Conservation (phyloP, 2,888 invertebrate species). For the Trilocha varians region DNA sequence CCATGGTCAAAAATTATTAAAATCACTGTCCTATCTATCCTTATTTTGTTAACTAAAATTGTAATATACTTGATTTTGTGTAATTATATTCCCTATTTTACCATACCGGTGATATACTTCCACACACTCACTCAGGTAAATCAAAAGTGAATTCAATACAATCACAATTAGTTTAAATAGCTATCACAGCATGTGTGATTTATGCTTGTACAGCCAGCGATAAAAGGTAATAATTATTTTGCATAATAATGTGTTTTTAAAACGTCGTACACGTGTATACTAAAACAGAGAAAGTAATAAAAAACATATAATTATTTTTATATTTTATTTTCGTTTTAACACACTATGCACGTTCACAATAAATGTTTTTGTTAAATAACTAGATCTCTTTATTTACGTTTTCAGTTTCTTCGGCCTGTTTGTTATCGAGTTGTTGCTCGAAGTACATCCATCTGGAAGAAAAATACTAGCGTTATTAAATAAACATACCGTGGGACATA, state of each 20-base stretch:
- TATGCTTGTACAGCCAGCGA: constrained; percentile 4
- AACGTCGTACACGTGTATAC: too few species aligned
- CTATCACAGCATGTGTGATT: constrained; percentile 14
- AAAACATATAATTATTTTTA: constrained; percentile 12
- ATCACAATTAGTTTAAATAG: constrained; percentile 37
- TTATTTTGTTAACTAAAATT: constrained; percentile 33
- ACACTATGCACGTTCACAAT: constrained; percentile 30
- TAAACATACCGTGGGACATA: too few species aligned
- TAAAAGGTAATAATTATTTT: constrained; percentile 14
- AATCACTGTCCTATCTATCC: too few species aligned
- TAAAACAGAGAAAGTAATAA: too few species aligned
- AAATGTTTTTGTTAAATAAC: constrained; percentile 5
- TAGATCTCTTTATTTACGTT: constrained; percentile 32
- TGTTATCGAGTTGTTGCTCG: constrained; percentile 55
- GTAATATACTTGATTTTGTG: constrained; percentile 30
- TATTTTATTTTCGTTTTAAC: constrained; percentile 13
- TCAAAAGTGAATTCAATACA: constrained; percentile 43
- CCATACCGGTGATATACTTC: constrained; percentile 50
- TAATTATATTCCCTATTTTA: constrained; percentile 58
- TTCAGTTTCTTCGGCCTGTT: constrained; percentile 31
- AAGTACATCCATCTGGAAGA: constrained; percentile 78
- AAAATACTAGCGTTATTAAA: too few species aligned
- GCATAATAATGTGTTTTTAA: too few species aligned
- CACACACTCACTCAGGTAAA: constrained; percentile 43
- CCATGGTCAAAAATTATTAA: too few species aligned